phyloP scores from a whole-genome alignment of 2,888 invertebrate species.

The Hesperia comma region DNA sequence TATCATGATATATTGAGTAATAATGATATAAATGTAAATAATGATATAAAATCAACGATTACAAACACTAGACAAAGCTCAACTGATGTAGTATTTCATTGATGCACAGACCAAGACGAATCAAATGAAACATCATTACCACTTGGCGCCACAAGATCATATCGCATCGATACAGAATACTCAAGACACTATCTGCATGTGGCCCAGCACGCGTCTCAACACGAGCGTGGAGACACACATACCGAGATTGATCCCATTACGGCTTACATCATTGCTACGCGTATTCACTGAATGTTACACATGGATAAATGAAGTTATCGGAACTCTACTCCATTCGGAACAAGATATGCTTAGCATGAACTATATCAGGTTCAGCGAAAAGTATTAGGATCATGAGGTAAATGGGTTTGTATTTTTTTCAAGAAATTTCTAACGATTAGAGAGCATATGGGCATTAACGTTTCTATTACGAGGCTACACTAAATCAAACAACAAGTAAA shows the following conservation, averaged over 20 bases:
- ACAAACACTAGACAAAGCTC: not conserved
- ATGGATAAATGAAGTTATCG: constrained; percentile 9
- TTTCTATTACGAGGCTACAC: too few species aligned
- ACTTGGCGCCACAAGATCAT: constrained; percentile 9
- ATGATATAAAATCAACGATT: not conserved
- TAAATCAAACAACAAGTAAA: too few species aligned
- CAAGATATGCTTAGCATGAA: not conserved
- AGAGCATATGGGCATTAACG: not conserved
- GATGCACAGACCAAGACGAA: not conserved
- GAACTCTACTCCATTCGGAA: not conserved
- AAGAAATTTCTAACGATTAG: not conserved
- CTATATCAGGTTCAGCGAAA: not conserved
- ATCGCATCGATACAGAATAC: constrained; percentile 11
- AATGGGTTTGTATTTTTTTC: not conserved
- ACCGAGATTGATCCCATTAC: constrained; percentile 33
- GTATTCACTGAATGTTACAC: constrained; percentile 15
- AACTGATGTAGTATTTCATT: not conserved
- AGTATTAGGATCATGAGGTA: not conserved
- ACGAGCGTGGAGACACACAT: constrained; percentile 31
- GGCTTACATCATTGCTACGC: constrained; percentile 25
- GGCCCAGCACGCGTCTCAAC: constrained; percentile 9
- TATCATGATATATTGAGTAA: too few species aligned
- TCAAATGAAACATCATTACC: not conserved
- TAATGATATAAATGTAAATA: too few species aligned
- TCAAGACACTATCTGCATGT: not conserved